These are phyloP conservation scores for Drosophila affinis DNA, from an alignment of 2,888 invertebrate genomes.

Conservation along the genomic window DNA sequence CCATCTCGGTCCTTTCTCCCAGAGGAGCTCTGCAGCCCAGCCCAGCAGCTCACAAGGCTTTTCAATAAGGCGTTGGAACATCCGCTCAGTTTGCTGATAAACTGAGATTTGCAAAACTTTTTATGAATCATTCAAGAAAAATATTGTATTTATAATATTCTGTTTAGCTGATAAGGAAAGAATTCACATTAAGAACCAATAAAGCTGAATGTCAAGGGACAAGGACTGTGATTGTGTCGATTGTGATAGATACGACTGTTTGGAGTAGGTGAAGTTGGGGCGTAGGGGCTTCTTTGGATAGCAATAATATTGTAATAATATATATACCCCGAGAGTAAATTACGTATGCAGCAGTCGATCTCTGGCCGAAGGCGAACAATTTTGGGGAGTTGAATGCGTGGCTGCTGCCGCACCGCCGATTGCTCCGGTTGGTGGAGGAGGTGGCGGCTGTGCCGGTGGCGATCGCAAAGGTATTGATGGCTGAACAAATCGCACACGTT, in stretches of 20 bases:
- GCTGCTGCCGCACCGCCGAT: slow-evolving; percentile 29
- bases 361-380: slow-evolving; percentile 72
- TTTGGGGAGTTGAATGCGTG: slow-evolving; percentile 37
- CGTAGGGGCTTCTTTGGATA: slow-evolving; percentile 53
- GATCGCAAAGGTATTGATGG: slow-evolving; percentile 80
- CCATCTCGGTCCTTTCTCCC: background rate
- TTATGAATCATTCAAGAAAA: slow-evolving; percentile 24
- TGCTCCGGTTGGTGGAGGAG: slow-evolving; percentile 61
- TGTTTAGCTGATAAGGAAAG: slow-evolving; percentile 32
- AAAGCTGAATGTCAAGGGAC: slow-evolving; percentile 1
- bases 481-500: slow-evolving; percentile 80
- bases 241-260: slow-evolving; percentile 4
- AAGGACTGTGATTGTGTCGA: slow-evolving; percentile 9
- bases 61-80: slow-evolving; percentile 67
- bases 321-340: slow-evolving; percentile 61
- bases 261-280: slow-evolving; percentile 38
- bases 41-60: slow-evolving; percentile 18
- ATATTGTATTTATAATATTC: slow-evolving; percentile 3
- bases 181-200: slow-evolving; percentile 13
- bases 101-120: slow-evolving; percentile 24
- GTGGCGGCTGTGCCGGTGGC: slow-evolving; percentile 73
- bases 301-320: slow-evolving; percentile 38
- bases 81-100: slow-evolving; percentile 55
- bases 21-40: background rate
- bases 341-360: slow-evolving; percentile 81